phyloP scores from a whole-genome alignment of 1,140 invertebrate genomes.

The Meloidogyne hapla region DNA sequence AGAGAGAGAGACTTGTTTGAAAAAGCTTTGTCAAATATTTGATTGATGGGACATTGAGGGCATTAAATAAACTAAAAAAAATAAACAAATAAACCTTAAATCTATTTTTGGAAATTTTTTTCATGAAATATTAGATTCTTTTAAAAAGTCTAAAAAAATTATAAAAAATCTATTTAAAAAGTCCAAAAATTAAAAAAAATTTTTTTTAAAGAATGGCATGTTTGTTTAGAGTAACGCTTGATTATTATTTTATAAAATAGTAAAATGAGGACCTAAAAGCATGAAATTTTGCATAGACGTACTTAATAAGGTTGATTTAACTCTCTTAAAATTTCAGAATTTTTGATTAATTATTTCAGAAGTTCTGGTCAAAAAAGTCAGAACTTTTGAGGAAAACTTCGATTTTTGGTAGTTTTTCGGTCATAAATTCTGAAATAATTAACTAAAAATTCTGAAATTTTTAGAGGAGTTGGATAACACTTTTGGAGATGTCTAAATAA shows the following conservation, averaged over 20 bases:
- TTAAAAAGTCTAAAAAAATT: too few species aligned
- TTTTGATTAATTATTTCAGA: neutral
- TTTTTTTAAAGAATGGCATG: neutral
- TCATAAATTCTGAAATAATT: neutral
- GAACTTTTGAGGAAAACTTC: neutral
- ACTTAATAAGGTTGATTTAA: neutral
- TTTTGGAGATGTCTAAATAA: too few species aligned
- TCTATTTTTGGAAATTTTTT: neutral
- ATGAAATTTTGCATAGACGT: neutral
- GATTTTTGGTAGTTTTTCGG: neutral
- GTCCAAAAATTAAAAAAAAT: too few species aligned
- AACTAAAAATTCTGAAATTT: neutral
- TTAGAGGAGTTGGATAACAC: neutral
- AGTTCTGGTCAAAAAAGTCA: neutral
- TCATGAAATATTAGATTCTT: neutral
- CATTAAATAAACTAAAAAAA: constrained; percentile 1
- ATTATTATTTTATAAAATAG: neutral
- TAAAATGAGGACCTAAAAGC: neutral
- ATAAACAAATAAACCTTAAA: neutral
- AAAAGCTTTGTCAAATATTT: neutral
- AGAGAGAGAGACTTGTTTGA: neutral
- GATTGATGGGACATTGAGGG: neutral
- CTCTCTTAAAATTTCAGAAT: neutral
- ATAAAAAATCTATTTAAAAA: too few species aligned
- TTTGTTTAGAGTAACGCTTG: neutral